A percentile compares a stretch with the other conserved stretches of the same genome.
These are phyloP conservation scores for Cyanistes caeruleus DNA, from an alignment of 2,113 vertebrate species.

Conservation along the genomic window DNA sequence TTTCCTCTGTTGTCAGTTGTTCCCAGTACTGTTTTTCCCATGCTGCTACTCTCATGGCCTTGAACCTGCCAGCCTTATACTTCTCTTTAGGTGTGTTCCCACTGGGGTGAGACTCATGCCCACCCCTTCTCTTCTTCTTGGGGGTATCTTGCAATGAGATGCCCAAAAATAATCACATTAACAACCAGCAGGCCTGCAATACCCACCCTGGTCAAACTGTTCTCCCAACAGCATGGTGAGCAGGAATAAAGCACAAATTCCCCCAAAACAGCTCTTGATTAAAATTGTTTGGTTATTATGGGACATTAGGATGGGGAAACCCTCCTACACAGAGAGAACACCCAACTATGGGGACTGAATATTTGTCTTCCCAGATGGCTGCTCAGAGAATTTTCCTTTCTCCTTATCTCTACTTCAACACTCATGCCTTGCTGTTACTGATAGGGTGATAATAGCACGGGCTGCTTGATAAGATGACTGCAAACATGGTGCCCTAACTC, in stretches of 20 bases:
- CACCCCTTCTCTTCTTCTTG: background rate
- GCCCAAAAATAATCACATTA: background rate
- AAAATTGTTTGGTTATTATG: background rate
- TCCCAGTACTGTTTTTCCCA: background rate
- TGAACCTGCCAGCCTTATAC: background rate
- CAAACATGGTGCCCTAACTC: background rate
- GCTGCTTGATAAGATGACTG: background rate
- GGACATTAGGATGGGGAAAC: background rate
- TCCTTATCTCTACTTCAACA: background rate
- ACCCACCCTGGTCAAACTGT: background rate
- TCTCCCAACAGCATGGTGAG: rapidly evolving
- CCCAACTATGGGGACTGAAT: background rate
- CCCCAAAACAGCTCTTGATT: background rate
- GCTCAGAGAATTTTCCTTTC: background rate
- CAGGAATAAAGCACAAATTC: background rate
- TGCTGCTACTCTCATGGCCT: background rate
- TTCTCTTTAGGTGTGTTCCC: background rate
- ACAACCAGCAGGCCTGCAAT: background rate
- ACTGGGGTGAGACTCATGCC: background rate
- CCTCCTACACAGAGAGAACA: background rate
- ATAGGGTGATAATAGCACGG: background rate
- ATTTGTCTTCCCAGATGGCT: background rate
- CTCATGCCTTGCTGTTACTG: background rate
- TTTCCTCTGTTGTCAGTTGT: background rate
- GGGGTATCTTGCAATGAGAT: background rate